Evolutionary conservation across 2,888 invertebrate species (phyloP), one percentile per base, ranked within the genome.

Genomic region (Chesias legatella): DNA sequence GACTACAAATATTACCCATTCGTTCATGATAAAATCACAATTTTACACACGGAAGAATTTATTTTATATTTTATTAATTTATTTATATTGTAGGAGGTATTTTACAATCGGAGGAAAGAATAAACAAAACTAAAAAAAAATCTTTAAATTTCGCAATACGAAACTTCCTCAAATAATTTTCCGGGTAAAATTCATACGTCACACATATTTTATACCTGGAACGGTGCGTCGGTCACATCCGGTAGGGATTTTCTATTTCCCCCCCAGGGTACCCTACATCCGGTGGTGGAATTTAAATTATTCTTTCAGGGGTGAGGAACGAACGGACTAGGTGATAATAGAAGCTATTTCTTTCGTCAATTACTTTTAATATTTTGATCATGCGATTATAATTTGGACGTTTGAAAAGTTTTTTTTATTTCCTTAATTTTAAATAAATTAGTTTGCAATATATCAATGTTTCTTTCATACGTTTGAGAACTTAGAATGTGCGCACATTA

Each of bases 211-310:
- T 64, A 67, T 65, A 65, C 54, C 60, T 58, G 51, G 64, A 56
- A 78, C 75, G 33, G 73, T 75, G 73, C 56, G 67, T 60, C 63
- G 59, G 63, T 68, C 67, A 67, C 75, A 69, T 79, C 79, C 79
- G 72, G 66, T 57, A 59, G 58, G 66, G 69, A 65, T 76, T 73
- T 76, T 70, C 78, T 73, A 79, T 79, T 79, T 79, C 76, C 79
- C 66, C 58, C 39, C 62, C 60, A 63, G 67, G 67, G 40, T 33
- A 29, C 62, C 61, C 58, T 60, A 61, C 70, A 71, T 79, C 79
- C 79, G 64, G 57, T 43, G 39, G 40, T 41, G 42, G 43, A 33
- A 49, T 37, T 51, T 51, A 48, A 51, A 61, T 60, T 61, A 55
- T 60, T 60, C 60, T 60, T 56, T 51, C 52, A 52, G 45, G 56